Evolutionary conservation across 1,140 invertebrate species (phyloP), one percentile per base, ranked within the genome.

Genomic region (Heliconius eleuchia): DNA sequence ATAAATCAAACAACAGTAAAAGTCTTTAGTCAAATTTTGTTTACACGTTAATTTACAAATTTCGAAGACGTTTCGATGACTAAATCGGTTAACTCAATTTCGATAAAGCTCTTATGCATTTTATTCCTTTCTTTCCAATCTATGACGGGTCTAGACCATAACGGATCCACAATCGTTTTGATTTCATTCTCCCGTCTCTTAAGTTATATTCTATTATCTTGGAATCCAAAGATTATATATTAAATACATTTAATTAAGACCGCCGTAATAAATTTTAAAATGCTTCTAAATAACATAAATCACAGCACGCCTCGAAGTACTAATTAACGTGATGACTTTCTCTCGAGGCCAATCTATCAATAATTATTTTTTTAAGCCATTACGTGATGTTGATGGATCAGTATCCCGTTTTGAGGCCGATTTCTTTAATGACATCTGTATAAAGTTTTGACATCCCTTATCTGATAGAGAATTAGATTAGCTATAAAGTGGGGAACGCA

Each of bases 311-410:
- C 52, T 39, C 60, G 60, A 18, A 66, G 60, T 66, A 66, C 60
- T 66, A 66, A 71, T 74, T 66, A 74, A 50, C 74, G 23, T 66
- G 73, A 30, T 66, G 57, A 37, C 78, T 79, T 78, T 78, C 78
- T 74, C 78, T 71, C 73, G 73, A 6, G 60, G 27, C 19, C 60
- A 19, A 79, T 79, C 52, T 71, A 73, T 77, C 75, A 77, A 50
- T 79, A 75, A 71, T 79, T 79, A 79, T 30, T 30, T 66, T 55
- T 42, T 66, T 27, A 60, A 23, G n/a, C 23, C 57, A 60, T 66
- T 66, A 66, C 60, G 60, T 66, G 23, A 66, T 66, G 9, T 66
- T 60, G 57, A 55, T 55, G 7, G 55, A 57, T 57, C 19, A 23
- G 55, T 2, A 8, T 57, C 19, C 9, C 55, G n/a, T 57, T 57